These are phyloP conservation scores for Rotaria macrura DNA, from an alignment of 2,888 invertebrate species.

Conservation along the genomic window DNA sequence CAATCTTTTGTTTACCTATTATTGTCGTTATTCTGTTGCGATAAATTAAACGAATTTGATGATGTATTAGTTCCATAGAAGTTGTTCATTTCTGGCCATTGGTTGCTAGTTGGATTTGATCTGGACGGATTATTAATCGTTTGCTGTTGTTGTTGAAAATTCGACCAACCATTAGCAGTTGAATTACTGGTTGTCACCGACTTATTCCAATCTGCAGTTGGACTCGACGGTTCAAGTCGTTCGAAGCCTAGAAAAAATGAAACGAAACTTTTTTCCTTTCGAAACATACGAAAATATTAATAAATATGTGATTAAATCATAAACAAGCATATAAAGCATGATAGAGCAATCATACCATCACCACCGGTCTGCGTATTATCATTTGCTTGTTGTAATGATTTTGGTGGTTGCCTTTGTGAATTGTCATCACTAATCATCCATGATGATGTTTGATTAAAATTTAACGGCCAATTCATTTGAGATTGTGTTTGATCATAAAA, in stretches of 20 bases:
- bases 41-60: not conserved
- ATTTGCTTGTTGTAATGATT: not conserved
- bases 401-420: not conserved
- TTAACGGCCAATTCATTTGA: conserved; percentile 15
- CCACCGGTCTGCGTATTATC: not conserved
- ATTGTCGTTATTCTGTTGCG: not conserved
- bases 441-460: not conserved
- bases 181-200: not conserved
- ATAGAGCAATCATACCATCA: not conserved
- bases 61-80: not conserved
- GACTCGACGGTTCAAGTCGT: not conserved
- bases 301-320: not conserved
- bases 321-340: not conserved
- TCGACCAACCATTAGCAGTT: conserved; percentile 3
- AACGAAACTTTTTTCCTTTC: not conserved
- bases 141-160: not conserved
- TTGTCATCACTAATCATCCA: conserved; percentile 1
- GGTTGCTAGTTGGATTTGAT: not conserved
- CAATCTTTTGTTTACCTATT: not conserved
- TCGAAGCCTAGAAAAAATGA: not conserved
- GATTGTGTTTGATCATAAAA: conserved; percentile 16
- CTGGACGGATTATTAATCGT: not conserved
- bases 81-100: conserved; percentile 17
- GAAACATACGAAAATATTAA: not conserved
- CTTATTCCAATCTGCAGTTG: not conserved